These are phyloP conservation scores for Heliconius aoede DNA, from an alignment of 2,888 invertebrate species.

Conservation along the genomic window DNA sequence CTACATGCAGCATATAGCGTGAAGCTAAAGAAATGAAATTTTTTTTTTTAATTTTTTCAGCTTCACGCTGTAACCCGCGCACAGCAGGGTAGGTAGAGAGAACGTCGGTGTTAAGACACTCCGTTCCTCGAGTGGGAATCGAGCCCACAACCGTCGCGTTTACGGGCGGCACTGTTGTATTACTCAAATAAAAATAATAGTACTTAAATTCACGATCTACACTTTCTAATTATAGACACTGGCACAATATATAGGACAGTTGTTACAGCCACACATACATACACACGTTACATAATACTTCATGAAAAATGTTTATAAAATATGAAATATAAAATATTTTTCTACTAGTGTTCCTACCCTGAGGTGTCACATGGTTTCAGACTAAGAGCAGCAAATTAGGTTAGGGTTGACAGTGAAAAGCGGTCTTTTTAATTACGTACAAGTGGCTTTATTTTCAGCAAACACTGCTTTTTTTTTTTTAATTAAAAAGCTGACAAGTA, in stretches of 20 bases:
- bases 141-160: too few relatives aligned
- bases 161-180: too few relatives aligned
- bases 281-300: slow-evolving; percentile 3
- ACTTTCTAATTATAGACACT: background rate
- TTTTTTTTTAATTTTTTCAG: too few relatives aligned
- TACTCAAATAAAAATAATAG: background rate
- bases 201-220: background rate
- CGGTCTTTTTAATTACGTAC: slow-evolving; percentile 44
- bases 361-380: slow-evolving; percentile 39
- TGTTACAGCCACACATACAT: background rate
- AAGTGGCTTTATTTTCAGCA: slow-evolving; percentile 40
- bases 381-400: slow-evolving; percentile 45
- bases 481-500: slow-evolving; percentile 34
- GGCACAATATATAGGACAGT: background rate
- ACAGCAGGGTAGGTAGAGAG: too few relatives aligned
- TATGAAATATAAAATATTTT: slow-evolving; percentile 30
- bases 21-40: too few relatives aligned
- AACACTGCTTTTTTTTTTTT: slow-evolving; percentile 40
- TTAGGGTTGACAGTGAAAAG: slow-evolving; percentile 45
- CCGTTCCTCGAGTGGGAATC: too few relatives aligned
- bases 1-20: background rate
- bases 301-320: slow-evolving; percentile 28
- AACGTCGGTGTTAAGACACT: too few relatives aligned
- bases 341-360: slow-evolving; percentile 27
- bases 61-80: too few relatives aligned